These are phyloP conservation scores for Bombyx mori DNA, from an alignment of 1,140 invertebrate species.

Conservation along the genomic window DNA sequence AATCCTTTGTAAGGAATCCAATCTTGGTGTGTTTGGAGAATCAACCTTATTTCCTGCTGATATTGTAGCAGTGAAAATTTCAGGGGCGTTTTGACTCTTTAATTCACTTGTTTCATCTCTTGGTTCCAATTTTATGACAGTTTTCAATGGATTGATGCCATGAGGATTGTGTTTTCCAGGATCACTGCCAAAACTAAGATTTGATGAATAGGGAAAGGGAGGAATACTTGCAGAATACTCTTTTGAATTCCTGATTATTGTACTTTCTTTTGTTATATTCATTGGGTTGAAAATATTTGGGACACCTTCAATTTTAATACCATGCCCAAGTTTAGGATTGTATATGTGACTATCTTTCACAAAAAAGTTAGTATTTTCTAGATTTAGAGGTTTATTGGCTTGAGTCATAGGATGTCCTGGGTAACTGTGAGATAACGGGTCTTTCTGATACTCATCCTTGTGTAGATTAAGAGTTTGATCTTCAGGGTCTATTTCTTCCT, in stretches of 20 bases:
- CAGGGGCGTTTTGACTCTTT: conserved; percentile 64
- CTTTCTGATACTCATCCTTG: conserved; percentile 61
- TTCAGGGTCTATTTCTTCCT: conserved; percentile 72
- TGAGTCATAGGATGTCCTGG: conserved; percentile 46
- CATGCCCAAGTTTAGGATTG: conserved; percentile 56
- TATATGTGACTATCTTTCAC: conserved; percentile 62
- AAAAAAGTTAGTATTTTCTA: conserved; percentile 62
- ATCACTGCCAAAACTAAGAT: conserved; percentile 53
- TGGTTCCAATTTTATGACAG: conserved; percentile 73
- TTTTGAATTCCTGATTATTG: conserved; percentile 58
- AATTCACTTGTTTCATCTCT: conserved; percentile 72
- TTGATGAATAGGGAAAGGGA: conserved; percentile 51
- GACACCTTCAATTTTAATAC: conserved; percentile 60
- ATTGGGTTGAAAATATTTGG: conserved; percentile 59
- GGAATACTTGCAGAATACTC: conserved; percentile 50
- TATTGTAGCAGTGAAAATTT: conserved; percentile 65
- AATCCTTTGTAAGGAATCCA: conserved; percentile 56
- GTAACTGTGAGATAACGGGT: conserved; percentile 58
- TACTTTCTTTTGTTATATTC: conserved; percentile 54
- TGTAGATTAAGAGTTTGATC: conserved; percentile 54
- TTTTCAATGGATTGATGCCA: conserved; percentile 58
- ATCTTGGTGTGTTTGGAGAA: conserved; percentile 47
- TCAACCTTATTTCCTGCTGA: conserved; percentile 56
- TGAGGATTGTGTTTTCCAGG: conserved; percentile 56
- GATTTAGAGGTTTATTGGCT: conserved; percentile 51